Evolutionary conservation across 2,888 invertebrate species (phyloP), one percentile per base, ranked within the genome.

Genomic region (Megaustenia siamemsis): DNA sequence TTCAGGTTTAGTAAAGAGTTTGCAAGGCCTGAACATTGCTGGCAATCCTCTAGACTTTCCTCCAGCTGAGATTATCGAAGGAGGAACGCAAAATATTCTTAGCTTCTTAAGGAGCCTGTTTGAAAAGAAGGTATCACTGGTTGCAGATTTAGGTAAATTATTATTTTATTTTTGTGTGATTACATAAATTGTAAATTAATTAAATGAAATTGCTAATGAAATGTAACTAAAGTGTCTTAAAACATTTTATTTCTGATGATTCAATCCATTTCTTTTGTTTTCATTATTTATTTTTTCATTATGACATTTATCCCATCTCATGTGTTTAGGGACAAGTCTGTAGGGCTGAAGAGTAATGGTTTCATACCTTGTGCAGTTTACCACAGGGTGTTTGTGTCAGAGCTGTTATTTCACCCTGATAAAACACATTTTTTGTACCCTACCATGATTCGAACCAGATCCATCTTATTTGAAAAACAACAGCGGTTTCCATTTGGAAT

Each of bases 1-100:
- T 87, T 6, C 86, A 93, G 93, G 93, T 84, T 87, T 93, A 71
- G 91, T 94, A 1, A 90, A 90, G 75, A 91, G 92, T 43, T 88
- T 94, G 75, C 89, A 91, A 89, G 93, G 93, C 8, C 86, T 94
- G 69, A 94, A 93, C 83, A 92, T 93, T 45, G 88, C 88, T 63
- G 90, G 91, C 87, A 94, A 94, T 85, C 94, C 93, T 1, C 86
- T 94, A 43, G 93, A 93, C 78, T 94, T 93, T 86, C 94, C 94
- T 35, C 93, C 93, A 24, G 80, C 86, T 66, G 92, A 92, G 68
- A 88, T 94, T 28, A 89, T 93, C 43, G 90, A 92, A 77, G 90
- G 89, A 82, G 94, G 94, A 38, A 92, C 92, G 24, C 87, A 88
- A 68, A 90, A 90, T 83, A 91, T 93, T 24, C 88, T 93, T n/a